Percentiles rank a stretch among this genome's conserved stretches.
These are phyloP conservation scores for Triops cancriformis DNA, from an alignment of 1,140 invertebrate species.

Conservation along the genomic window DNA sequence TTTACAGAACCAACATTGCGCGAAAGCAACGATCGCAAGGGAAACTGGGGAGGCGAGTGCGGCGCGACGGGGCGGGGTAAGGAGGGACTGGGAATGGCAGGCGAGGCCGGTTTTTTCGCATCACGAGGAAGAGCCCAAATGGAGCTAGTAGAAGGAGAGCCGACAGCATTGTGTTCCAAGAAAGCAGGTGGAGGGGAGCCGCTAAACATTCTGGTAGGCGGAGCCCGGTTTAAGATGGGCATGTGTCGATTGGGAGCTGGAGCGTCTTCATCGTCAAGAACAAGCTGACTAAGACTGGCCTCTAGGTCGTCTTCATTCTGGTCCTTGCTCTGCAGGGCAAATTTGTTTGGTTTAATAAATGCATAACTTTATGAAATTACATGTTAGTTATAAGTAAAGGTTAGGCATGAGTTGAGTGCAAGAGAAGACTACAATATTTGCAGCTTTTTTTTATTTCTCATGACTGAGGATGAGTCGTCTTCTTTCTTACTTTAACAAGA, in stretches of 20 bases:
- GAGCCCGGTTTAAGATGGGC: slow-evolving; percentile 16
- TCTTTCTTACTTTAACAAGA: too few species aligned
- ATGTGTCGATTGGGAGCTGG: background rate
- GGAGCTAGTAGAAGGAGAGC: slow-evolving; percentile 31
- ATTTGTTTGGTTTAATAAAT: too few species aligned
- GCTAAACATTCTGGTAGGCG: background rate
- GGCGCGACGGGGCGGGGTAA: background rate
- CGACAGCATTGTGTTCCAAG: slow-evolving; percentile 37
- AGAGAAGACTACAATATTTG: too few species aligned
- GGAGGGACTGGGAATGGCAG: background rate
- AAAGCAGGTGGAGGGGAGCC: slow-evolving; percentile 38
- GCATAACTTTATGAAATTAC: too few species aligned
- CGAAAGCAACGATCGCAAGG: background rate
- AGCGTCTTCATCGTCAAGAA: slow-evolving; percentile 38
- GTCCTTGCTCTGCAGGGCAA: slow-evolving; percentile 16
- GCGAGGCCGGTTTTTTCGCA: background rate
- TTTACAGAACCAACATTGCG: slow-evolving; percentile 31
- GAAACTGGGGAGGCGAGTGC: background rate
- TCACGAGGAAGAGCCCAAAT: slow-evolving; percentile 28
- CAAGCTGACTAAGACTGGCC: slow-evolving; percentile 37
- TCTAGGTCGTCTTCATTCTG: slow-evolving; percentile 38
- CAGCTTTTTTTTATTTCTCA: too few species aligned
- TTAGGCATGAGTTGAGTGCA: too few species aligned
- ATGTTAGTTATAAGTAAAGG: too few species aligned
- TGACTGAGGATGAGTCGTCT: too few species aligned